Base-by-base conservation (phyloP, 2,888 invertebrate species). In the Lypha dubia region DNA sequence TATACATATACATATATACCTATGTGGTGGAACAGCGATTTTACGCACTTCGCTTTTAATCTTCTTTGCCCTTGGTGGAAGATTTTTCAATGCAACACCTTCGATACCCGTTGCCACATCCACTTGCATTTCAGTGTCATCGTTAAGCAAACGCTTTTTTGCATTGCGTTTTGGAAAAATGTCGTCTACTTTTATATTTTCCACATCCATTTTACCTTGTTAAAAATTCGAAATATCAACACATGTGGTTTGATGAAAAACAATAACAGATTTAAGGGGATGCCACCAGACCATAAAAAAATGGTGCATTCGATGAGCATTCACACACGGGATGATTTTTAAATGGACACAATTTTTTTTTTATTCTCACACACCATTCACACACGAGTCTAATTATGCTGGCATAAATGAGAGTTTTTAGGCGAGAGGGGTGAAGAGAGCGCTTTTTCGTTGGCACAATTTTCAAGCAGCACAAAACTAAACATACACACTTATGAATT, bases 11-110 rank as follows among this genome's bases (percentile, higher is more conserved):
- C 11, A 13, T 35, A 22, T 35, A 88, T 92, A 94, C 94, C 94
- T 95, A 91, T 99, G 97, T 6, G 96, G 94, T 15, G 99, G 99
- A n/a, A 99, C 98, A 8, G 96, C 93, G 46, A 99, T 93, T 93
- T 95, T 96, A 86, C 96, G 93, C 90, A 95, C 93, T 90, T 95
- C 95, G 53, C 93, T 94, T 84, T 92, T 93, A 71, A 93, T 93
- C 0, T 93, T 90, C 87, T 93, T 94, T 0, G 93, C 91, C 91
- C 93, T 83, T 89, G 92, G 89, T 89, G 92, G 88, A 87, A 93
- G 83, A 90, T 93, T 91, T 87, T 91, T 92, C 28, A 86, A 80
- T 15, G 89, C 87, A 68, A 94, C 94, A 67, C 94, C 94, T 90
- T 94, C 93, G 73, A 95, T 94, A 3, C 94, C 95, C 89, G 94